Percentiles rank a stretch among this genome's conserved stretches.
phyloP scores from a whole-genome alignment of 2,113 vertebrate genomes.

The Phalacrocorax brasilianus region DNA sequence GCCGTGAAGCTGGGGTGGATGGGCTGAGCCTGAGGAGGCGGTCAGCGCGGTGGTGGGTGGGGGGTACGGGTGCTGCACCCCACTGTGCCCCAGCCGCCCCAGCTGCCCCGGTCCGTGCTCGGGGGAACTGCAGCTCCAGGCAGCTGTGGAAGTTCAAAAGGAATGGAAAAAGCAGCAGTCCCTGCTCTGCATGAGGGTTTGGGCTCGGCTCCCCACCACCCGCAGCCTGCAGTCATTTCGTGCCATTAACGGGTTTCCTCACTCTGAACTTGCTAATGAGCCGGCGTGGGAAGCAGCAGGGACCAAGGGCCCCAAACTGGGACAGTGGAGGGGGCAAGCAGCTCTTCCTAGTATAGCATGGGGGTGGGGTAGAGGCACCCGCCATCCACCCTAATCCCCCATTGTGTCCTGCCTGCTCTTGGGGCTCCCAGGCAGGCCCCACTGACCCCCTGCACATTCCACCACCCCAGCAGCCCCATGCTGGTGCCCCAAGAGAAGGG shows the following conservation, averaged over 20 bases:
- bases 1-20: background rate
- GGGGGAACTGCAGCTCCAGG: background rate
- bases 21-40: background rate
- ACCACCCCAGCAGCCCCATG: background rate
- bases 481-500: background rate
- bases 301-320: background rate
- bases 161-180: background rate
- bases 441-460: background rate
- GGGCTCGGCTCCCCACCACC: background rate
- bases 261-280: background rate
- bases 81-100: background rate
- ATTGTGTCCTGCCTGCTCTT: background rate
- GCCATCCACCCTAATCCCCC: fast-evolving
- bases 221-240: background rate
- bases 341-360: background rate
- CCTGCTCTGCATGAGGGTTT: background rate
- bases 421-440: background rate
- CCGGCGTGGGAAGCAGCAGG: background rate
- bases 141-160: background rate
- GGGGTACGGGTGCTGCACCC: background rate
- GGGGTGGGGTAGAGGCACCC: fast-evolving
- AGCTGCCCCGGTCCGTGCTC: background rate
- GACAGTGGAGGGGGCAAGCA: background rate
- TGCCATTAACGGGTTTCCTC: constrained; percentile 3
- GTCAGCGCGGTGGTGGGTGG: fast-evolving